These are phyloP conservation scores for Allenopithecus nigroviridis DNA, from an alignment of 2,797 vertebrate species.

Conservation along the genomic window DNA sequence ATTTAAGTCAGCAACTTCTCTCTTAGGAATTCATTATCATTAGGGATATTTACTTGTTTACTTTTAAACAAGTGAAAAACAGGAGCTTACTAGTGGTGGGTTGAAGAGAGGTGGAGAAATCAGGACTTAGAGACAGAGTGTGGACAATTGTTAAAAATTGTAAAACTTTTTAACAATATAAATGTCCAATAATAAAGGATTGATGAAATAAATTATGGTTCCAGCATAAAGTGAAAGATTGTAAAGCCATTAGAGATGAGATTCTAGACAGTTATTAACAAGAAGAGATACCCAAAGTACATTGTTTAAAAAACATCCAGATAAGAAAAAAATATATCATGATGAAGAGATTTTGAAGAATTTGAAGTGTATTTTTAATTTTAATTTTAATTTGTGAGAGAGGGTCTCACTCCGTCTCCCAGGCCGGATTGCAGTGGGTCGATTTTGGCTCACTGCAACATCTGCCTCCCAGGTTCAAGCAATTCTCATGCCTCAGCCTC, in stretches of 20 bases:
- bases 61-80: neutral
- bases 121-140: neutral
- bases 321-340: neutral
- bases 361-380: neutral
- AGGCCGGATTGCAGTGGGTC: neutral
- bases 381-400: neutral
- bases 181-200: neutral
- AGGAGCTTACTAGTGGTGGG: neutral
- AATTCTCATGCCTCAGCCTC: neutral
- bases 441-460: neutral
- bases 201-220: neutral
- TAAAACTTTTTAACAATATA: neutral
- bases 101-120: neutral
- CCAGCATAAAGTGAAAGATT: conserved; percentile 16
- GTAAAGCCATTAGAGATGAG: neutral
- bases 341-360: neutral
- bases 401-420: neutral
- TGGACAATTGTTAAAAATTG: neutral
- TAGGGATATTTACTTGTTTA: neutral
- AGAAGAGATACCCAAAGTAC: neutral
- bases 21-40: neutral
- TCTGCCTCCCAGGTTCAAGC: neutral
- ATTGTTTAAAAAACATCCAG: neutral
- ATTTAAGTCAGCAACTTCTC: neutral
- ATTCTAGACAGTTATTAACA: neutral